Evolutionary conservation across 2,888 invertebrate species (phyloP), one percentile per base, ranked within the genome.

Genomic region (Rhaphigaster nebulosa): DNA sequence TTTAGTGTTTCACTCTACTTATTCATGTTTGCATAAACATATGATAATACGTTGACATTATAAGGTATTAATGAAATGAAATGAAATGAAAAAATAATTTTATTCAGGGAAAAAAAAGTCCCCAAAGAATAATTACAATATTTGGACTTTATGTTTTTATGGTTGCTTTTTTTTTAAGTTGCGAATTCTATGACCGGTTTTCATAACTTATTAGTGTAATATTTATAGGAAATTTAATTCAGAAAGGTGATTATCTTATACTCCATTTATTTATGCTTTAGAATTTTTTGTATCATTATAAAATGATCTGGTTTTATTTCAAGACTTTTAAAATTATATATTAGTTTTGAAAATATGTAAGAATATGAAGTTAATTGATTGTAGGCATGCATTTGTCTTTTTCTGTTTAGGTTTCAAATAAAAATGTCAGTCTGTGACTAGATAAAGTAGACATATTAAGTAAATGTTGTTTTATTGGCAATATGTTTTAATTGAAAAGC

Each of bases 21-120:
- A 70, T 70, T 70, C 70, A 70, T 70, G 70, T 34, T 70, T 70
- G 70, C 70, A 70, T 70, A 70, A 34, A 65, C 29, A 15, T 29
- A 65, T 65, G 29, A 29, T 15, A 65, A 70, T 34, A 70, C 6
- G 29, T 34, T 70, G 15, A 70, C 38, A 70, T 29, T 18, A 70
- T 70, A 34, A 70, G 70, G 70, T 70, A 65, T 29, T 15, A 29
- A 20, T 34, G 10, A n/a, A n/a, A n/a, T n/a, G n/a, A n/a, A n/a
- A n/a, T n/a, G n/a, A n/a, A n/a, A n/a, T n/a, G n/a, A n/a, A n/a
- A n/a, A n/a, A n/a, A n/a, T n/a, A n/a, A n/a, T n/a, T n/a, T n/a
- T n/a, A n/a, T n/a, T n/a, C n/a, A n/a, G n/a, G n/a, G n/a, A n/a
- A n/a, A n/a, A n/a, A n/a, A n/a, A n/a, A n/a, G n/a, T n/a, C n/a